Base-by-base conservation (phyloP, 2,888 invertebrate species). In the Lasioglossum lativentre region DNA sequence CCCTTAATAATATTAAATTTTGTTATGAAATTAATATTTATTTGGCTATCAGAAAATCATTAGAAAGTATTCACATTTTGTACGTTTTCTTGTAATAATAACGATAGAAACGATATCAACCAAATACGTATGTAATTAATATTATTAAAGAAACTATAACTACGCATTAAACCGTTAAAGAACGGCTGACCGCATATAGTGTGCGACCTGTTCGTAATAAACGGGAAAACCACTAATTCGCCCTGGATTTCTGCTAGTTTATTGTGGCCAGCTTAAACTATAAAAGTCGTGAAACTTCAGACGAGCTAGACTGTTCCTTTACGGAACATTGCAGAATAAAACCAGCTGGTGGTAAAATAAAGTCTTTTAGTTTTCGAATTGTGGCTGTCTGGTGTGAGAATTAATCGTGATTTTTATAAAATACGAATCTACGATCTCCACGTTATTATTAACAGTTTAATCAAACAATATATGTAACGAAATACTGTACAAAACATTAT, bases 221-320 rank as follows among this genome's bases (percentile, higher is more conserved):
- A 63, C 63, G 30, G 27, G 27, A 63, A 63, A 63, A 27, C 63
- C 63, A 63, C 63, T 63, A 63, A 27, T 63, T 63, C 63, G 63
- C 4, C 27, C 63, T 16, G 14, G 27, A 27, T 63, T 27, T 63
- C 63, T 63, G 27, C 14, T 5, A 14, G 63, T 63, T 63, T 63
- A 63, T 27, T 63, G 30, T 27, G 63, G 27, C 30, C 63, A 16
- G 63, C 63, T 63, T 63, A 63, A 63, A 30, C 27, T 30, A 30
- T 27, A 27, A 63, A 56, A 56, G 27, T 63, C 14, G 63, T 63
- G 14, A 63, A 63, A 63, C 63, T 63, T 63, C 30, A 16, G 27
- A 63, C 63, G 16, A 30, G 12, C 23, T n/a, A 56, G 56, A 56
- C 56, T 12, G 56, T 56, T 56, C 19, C 56, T 56, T 56, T 10